These are phyloP conservation scores for Onchidella celtica DNA, from an alignment of 2,888 invertebrate species.

Conservation along the genomic window DNA sequence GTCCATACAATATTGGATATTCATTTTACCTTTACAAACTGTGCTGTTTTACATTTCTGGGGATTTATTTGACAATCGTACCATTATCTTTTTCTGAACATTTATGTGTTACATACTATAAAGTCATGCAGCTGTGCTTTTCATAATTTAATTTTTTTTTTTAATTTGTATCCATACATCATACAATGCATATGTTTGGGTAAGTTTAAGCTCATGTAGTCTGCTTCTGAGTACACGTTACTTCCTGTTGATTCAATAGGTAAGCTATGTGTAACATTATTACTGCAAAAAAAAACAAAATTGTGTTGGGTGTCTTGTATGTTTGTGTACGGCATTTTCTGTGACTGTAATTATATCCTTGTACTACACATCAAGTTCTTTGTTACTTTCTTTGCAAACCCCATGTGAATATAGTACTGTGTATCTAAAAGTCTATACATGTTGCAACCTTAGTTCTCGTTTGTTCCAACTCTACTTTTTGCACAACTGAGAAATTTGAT, in stretches of 20 bases:
- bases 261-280: slow-evolving; percentile 29
- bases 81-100: neutral
- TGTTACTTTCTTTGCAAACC: neutral
- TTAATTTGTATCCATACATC: neutral
- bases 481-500: too few species aligned
- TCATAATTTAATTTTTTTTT: neutral
- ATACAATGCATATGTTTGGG: neutral
- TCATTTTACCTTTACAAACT: too few species aligned
- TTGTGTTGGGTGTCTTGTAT: slow-evolving; percentile 19
- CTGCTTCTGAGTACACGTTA: slow-evolving; percentile 29
- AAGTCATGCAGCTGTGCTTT: slow-evolving; percentile 7
- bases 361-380: neutral
- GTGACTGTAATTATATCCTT: slow-evolving; percentile 40
- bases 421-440: too few species aligned
- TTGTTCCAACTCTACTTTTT: too few species aligned
- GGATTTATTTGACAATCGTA: slow-evolving; percentile 16
- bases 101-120: neutral
- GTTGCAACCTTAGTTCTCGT: too few species aligned
- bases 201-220: neutral
- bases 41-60: neutral
- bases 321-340: slow-evolving; percentile 23
- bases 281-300: neutral
- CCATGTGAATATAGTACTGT: too few species aligned
- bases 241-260: slow-evolving; percentile 13
- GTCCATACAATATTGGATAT: too few species aligned